Evolutionary conservation across 2,888 invertebrate genomes (phyloP), one percentile per base, ranked within the genome.

Genomic region (Tethea ocularis): DNA sequence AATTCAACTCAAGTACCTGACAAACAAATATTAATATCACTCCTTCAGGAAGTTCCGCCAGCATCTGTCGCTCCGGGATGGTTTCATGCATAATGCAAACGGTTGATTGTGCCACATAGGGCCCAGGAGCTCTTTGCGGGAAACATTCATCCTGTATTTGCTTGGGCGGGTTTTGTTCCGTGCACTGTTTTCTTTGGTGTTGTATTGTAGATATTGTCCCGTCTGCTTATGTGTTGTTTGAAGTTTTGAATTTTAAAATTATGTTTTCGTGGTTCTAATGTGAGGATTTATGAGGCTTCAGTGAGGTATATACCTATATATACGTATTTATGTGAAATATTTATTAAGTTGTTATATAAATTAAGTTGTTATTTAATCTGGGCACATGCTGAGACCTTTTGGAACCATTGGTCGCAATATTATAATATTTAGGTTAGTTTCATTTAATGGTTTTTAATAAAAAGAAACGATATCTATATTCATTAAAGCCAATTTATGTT

Each of bases 1-100:
- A 71, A 68, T 65, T 69, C 72, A 69, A 67, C 67, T 64, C 61
- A 66, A 74, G 69, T 74, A 82, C 80, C 83, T 82, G 79, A 82
- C 79, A 85, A 84, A 84, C 83, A 83, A 84, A 83, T 80, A 83
- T 83, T 82, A 82, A 82, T 83, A 84, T 80, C 71, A 78, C 71
- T 75, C 72, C 72, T 81, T 78, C 75, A 78, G 71, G 70, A 78
- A 78, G 68, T 80, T 76, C 68, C 70, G 61, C 61, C 57, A 74
- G 80, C 88, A 88, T 87, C 82, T 87, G 89, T 83, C 87, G 86
- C 83, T 79, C 64, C 68, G 77, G 83, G 83, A 85, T 75, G 84
- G 86, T 81, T 86, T 88, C 88, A 92, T 92, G 90, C 90, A 91
- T 91, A 87, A 91, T 92, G 88, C 88, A 91, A 83, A 80, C 81